Base-by-base conservation (phyloP, 2,888 invertebrate genomes). In the Scaptomyza reducta region DNA sequence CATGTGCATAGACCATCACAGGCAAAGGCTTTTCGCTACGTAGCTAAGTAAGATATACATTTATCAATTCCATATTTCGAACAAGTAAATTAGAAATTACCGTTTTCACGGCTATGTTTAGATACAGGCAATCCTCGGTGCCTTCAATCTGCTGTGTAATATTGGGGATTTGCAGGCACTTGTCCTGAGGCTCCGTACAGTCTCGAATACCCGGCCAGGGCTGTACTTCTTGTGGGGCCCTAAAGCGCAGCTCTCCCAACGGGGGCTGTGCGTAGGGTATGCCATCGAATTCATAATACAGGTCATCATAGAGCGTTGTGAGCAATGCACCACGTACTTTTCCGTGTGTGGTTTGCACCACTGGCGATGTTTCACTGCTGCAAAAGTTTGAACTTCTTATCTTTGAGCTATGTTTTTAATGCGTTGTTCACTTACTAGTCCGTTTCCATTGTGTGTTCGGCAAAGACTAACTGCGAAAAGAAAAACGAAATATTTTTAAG, bases 191-290 rank as follows among this genome's bases (percentile, higher is more conserved):
- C 50, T 65, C 38, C 3, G 61, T 78, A 46, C 83, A 88, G 55
- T 81, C 88, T 3, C 53, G 78, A 13, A 73, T 59, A 0, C 89
- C 92, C 1, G 57, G 41, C 93, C 93, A 93, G n/a, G 89, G 70
- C 4, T 73, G 65, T 0, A 84, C 79, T 7, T 91, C 89, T 3
- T 69, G 81, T 0, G 93, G 93, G 27, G 84, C 79, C 46, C 68
- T 79, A 14, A 90, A 90, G 3, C 89, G 84, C 13, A 83, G 42
- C 1, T 73, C 66, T 1, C 84, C 84, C 3, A 90, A 2, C 0
- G 90, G 89, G 1, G 89, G 89, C 33, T 74, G 57, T 1, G 84
- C 90, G 44, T 79, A 90, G 0, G 90, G 90, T 18, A 90, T 82
- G 10, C 90, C 89, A 44, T 89, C 87, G 33, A 90, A 90, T 2